A percentile compares a stretch with the other conserved stretches of the same genome.
Conservation (phyloP, 2,888 invertebrate species). For the Ferdinandea cuprea region DNA sequence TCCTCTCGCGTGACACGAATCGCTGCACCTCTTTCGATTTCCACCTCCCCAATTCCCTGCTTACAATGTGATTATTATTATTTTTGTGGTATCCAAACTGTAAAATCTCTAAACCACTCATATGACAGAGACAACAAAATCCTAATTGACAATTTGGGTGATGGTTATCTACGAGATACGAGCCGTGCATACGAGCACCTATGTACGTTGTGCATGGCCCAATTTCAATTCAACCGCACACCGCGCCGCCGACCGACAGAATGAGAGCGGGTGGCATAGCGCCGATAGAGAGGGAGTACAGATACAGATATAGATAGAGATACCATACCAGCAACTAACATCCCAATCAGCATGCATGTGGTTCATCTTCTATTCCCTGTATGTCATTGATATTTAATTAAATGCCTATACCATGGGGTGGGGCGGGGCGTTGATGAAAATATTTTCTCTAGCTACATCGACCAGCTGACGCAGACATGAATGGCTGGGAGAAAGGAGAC, state of each 20-base stretch:
- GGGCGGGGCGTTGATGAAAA: too few relatives aligned
- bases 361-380: slow-evolving; percentile 56
- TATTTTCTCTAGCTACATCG: slow-evolving; percentile 8
- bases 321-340: too few relatives aligned
- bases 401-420: slow-evolving; percentile 44
- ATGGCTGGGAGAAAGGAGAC: background rate
- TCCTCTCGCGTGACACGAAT: background rate
- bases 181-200: background rate
- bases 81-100: slow-evolving; percentile 61
- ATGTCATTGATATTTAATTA: slow-evolving; percentile 69
- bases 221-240: slow-evolving; percentile 45
- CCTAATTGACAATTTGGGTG: slow-evolving; percentile 66
- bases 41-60: slow-evolving; percentile 9
- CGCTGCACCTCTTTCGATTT: background rate
- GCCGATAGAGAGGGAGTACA: background rate
- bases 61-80: slow-evolving; percentile 71
- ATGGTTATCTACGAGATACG: slow-evolving; percentile 44
- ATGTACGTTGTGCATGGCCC: background rate
- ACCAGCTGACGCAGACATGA: background rate
- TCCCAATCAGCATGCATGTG: slow-evolving; percentile 63
- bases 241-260: background rate
- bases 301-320: too few relatives aligned
- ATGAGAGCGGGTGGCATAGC: background rate
- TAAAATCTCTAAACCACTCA: slow-evolving; percentile 58
- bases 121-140: slow-evolving; percentile 59